Percentiles rank a stretch among this genome's conserved stretches.
These are phyloP conservation scores for Drosophila kikkawai DNA, from an alignment of 1,140 invertebrate species.

Conservation along the genomic window DNA sequence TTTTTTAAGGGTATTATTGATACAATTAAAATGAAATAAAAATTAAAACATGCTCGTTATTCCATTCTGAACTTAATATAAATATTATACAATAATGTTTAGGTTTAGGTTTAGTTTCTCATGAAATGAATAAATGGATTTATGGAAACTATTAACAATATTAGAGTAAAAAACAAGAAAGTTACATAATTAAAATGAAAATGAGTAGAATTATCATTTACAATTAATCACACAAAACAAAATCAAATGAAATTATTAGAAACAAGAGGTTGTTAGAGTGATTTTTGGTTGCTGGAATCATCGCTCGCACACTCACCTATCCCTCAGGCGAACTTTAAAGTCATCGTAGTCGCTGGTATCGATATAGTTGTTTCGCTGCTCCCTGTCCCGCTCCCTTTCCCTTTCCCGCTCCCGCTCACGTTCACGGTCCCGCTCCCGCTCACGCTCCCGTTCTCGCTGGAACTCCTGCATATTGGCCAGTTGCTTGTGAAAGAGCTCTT, in stretches of 20 bases:
- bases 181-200: not conserved
- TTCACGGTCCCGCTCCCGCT: constrained; percentile 49
- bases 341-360: constrained; percentile 75
- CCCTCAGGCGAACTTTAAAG: constrained; percentile 81
- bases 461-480: constrained; percentile 69
- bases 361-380: constrained; percentile 52
- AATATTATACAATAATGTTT: not conserved
- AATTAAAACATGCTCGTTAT: not conserved
- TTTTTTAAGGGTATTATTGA: not conserved
- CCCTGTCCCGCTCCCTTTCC: constrained; percentile 35
- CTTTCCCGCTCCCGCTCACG: constrained; percentile 41
- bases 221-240: not conserved
- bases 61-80: not conserved
- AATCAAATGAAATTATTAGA: not conserved
- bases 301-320: constrained; percentile 80
- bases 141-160: not conserved
- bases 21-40: not conserved
- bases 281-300: not conserved
- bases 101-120: no score
- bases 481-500: constrained; percentile 71
- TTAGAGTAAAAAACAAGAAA: not conserved
- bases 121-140: not conserved
- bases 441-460: constrained; percentile 53
- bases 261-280: constrained; percentile 6
- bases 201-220: not conserved